Evolutionary conservation across 1,140 invertebrate species (phyloP).

Genomic region (Megalopta genalis): DNA sequence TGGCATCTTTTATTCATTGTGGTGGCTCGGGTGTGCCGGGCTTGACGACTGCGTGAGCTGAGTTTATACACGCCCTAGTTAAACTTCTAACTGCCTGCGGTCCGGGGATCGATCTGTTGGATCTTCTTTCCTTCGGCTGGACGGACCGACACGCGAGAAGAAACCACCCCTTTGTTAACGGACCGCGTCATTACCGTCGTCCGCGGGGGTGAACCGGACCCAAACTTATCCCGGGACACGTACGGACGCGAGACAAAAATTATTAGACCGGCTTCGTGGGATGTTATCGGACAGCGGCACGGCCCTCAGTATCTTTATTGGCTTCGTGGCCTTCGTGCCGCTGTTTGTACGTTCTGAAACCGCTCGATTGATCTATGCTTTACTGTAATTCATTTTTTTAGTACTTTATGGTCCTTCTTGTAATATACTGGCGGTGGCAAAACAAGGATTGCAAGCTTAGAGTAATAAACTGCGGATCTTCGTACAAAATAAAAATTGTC

Average conservation of each 20-base stretch:
- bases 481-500: too few species aligned
- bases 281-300: constrained; percentile 3
- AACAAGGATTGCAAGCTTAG: too few species aligned
- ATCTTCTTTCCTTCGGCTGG: constrained; percentile 48
- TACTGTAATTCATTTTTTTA: background rate
- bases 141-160: constrained; percentile 35
- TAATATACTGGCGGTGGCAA: too few species aligned
- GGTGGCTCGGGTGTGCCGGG: constrained; percentile 61
- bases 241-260: constrained; percentile 34
- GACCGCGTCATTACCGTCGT: constrained; percentile 49
- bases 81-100: constrained; percentile 72
- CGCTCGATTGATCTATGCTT: background rate
- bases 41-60: constrained; percentile 73
- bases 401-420: too few species aligned
- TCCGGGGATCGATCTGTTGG: constrained; percentile 69
- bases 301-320: constrained; percentile 5
- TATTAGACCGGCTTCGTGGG: constrained; percentile 36
- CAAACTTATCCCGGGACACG: constrained; percentile 8
- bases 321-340: background rate
- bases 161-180: constrained; percentile 61
- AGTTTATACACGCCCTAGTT: constrained; percentile 72
- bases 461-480: too few species aligned
- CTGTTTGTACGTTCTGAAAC: background rate
- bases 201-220: background rate
- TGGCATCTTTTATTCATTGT: constrained; percentile 74